These are phyloP conservation scores for Phengaris arion DNA, from an alignment of 2,888 invertebrate genomes.

Conservation along the genomic window DNA sequence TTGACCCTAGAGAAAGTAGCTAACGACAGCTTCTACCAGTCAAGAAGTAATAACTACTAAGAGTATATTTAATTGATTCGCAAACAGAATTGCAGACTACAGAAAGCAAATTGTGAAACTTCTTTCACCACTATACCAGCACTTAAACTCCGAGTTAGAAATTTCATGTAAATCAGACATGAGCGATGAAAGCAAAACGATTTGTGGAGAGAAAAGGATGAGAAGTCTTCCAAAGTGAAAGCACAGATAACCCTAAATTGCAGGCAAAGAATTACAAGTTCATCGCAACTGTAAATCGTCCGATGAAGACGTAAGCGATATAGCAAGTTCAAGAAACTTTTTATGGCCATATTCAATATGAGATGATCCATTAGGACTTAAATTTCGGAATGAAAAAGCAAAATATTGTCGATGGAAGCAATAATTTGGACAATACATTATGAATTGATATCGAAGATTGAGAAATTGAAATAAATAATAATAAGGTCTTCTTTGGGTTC, in stretches of 20 bases:
- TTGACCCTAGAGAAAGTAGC: constrained; percentile 64
- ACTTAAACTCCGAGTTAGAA: constrained; percentile 56
- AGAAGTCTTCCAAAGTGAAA: constrained; percentile 61
- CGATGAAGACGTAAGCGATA: constrained; percentile 15
- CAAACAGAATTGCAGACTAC: constrained; percentile 30
- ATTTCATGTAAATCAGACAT: constrained; percentile 61
- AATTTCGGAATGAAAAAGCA: not conserved
- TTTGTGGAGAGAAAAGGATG: constrained; percentile 57
- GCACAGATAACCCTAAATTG: constrained; percentile 63
- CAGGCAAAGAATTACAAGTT: constrained; percentile 51
- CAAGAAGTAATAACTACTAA: not conserved
- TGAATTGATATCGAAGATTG: constrained; percentile 4
- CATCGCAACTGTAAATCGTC: constrained; percentile 55
- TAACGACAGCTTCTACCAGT: constrained; percentile 61
- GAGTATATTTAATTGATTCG: constrained; percentile 33
- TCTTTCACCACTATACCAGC: constrained; percentile 48
- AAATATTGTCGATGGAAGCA: not conserved
- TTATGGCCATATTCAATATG: not conserved
- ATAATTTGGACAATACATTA: constrained; percentile 16
- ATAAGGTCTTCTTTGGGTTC: constrained; percentile 6
- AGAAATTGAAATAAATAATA: constrained; percentile 23
- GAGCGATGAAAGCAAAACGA: constrained; percentile 67
- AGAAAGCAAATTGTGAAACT: constrained; percentile 47
- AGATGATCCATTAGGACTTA: not conserved
- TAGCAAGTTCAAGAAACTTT: constrained; percentile 11